Percentiles rank a stretch among this genome's conserved stretches.
These are phyloP conservation scores for Leucophenga varia DNA, from an alignment of 1,140 invertebrate genomes.

Conservation along the genomic window DNA sequence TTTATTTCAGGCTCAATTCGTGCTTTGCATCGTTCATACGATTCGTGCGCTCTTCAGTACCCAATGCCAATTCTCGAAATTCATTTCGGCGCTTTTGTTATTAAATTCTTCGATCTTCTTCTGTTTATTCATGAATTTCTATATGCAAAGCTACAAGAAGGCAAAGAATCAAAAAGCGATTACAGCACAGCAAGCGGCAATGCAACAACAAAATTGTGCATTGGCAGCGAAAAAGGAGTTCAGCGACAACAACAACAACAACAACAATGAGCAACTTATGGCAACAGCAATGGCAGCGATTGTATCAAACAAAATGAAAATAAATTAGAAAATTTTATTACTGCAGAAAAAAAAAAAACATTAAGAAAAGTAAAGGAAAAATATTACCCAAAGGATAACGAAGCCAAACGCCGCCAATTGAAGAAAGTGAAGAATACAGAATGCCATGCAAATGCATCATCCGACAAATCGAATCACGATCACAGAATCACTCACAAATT, in stretches of 20 bases:
- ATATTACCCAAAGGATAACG: too few species aligned
- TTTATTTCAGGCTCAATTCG: slow-evolving; percentile 71
- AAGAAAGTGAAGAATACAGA: too few species aligned
- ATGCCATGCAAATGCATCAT: too few species aligned
- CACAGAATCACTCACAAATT: too few species aligned
- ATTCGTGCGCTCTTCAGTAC: slow-evolving; percentile 71
- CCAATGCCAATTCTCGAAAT: slow-evolving; percentile 71
- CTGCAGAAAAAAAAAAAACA: slow-evolving; percentile 18
- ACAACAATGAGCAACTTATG: slow-evolving; percentile 3
- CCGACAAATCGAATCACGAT: too few species aligned
- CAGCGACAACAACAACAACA: slow-evolving; percentile 14
- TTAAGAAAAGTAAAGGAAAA: background rate
- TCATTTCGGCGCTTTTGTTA: slow-evolving; percentile 75
- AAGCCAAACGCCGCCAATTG: too few species aligned
- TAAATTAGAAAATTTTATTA: slow-evolving; percentile 26
- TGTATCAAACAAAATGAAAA: slow-evolving; percentile 33
- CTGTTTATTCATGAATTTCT: slow-evolving; percentile 88
- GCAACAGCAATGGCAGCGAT: slow-evolving; percentile 2
- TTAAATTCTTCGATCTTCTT: slow-evolving; percentile 91
- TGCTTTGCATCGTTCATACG: slow-evolving; percentile 74
- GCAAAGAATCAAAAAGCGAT: slow-evolving; percentile 40
- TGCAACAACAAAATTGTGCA: slow-evolving; percentile 8
- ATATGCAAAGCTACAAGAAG: slow-evolving; percentile 76
- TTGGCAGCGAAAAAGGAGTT: slow-evolving; percentile 5
- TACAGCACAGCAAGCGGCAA: slow-evolving; percentile 20